Conservation (phyloP, 1,140 invertebrate species). For the Drosophila seguyi region DNA sequence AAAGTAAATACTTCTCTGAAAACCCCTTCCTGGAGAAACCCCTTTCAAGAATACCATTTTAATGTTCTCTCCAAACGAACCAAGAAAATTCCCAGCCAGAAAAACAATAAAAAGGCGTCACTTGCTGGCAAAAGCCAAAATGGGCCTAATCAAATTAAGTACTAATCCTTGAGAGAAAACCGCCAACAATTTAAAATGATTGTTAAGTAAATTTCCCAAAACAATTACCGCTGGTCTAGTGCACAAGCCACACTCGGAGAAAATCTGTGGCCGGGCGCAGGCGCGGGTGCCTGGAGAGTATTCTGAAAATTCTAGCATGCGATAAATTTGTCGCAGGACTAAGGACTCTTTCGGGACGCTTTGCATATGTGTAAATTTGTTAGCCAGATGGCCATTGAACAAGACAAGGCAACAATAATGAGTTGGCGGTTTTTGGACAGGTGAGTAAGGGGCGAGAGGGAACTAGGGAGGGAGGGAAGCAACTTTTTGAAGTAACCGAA, state of each 20-base stretch:
- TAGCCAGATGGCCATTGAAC: slow-evolving; percentile 56
- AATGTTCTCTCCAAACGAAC: slow-evolving; percentile 59
- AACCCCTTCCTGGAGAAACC: neutral
- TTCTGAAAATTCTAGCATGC: slow-evolving; percentile 53
- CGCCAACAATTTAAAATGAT: slow-evolving; percentile 82
- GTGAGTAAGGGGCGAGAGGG: too few relatives aligned
- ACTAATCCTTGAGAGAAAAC: slow-evolving; percentile 81
- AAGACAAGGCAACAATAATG: slow-evolving; percentile 68
- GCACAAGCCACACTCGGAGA: slow-evolving; percentile 10
- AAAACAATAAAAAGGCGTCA: slow-evolving; percentile 70
- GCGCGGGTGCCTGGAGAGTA: slow-evolving; percentile 6
- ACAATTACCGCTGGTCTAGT: slow-evolving; percentile 65
- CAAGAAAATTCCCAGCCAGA: slow-evolving; percentile 49
- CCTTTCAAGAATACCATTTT: slow-evolving; percentile 7
- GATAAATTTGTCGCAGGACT: slow-evolving; percentile 56
- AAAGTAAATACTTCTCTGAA: neutral
- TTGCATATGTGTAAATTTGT: slow-evolving; percentile 60
- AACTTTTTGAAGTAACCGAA: slow-evolving; percentile 47
- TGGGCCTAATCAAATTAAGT: slow-evolving; percentile 80
- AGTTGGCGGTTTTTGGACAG: slow-evolving; percentile 33
- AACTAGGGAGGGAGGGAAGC: neutral
- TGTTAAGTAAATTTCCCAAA: slow-evolving; percentile 82
- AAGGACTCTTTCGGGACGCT: slow-evolving; percentile 30
- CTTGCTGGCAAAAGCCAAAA: slow-evolving; percentile 32
- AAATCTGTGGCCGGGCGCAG: slow-evolving; percentile 46